Conservation (phyloP, 2,888 invertebrate species). For the Dicranocentrus wangi region DNA sequence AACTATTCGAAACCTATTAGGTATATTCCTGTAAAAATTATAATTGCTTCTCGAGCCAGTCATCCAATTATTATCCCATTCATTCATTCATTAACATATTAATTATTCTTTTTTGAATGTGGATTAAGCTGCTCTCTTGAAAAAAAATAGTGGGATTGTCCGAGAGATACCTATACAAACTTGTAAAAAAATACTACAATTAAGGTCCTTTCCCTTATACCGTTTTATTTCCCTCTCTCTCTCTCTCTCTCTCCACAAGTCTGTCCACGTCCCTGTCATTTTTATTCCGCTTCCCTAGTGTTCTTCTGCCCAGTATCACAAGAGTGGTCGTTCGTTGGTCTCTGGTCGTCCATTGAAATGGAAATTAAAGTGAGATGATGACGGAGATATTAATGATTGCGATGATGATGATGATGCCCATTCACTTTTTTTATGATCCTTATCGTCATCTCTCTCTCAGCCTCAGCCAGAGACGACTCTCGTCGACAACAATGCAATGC, state of each 20-base stretch:
- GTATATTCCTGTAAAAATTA: too few species aligned
- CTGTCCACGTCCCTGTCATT: slow-evolving; percentile 20
- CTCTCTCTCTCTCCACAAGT: slow-evolving; percentile 9
- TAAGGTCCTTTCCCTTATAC: background rate
- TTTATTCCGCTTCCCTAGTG: background rate
- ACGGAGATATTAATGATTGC: background rate
- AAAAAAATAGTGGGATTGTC: too few species aligned
- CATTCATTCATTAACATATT: too few species aligned
- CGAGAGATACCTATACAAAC: too few species aligned
- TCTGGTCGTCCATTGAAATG: slow-evolving; percentile 26
- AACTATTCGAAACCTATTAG: too few species aligned
- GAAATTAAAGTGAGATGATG: slow-evolving; percentile 25
- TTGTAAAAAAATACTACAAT: too few species aligned
- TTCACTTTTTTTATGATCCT: slow-evolving; percentile 25
- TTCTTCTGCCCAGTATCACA: background rate
- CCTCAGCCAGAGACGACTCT: too few species aligned
- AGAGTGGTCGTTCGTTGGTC: background rate
- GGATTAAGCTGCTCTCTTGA: too few species aligned
- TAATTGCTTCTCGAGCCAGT: too few species aligned
- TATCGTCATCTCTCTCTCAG: slow-evolving; percentile 4
- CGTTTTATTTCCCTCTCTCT: slow-evolving; percentile 1
- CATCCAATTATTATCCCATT: too few species aligned
- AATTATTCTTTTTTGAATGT: too few species aligned
- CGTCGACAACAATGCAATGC: too few species aligned
- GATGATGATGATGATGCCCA: slow-evolving; percentile 20